Base-by-base conservation (phyloP, 2,113 vertebrate genomes). In the Stigmatopora nigra region DNA sequence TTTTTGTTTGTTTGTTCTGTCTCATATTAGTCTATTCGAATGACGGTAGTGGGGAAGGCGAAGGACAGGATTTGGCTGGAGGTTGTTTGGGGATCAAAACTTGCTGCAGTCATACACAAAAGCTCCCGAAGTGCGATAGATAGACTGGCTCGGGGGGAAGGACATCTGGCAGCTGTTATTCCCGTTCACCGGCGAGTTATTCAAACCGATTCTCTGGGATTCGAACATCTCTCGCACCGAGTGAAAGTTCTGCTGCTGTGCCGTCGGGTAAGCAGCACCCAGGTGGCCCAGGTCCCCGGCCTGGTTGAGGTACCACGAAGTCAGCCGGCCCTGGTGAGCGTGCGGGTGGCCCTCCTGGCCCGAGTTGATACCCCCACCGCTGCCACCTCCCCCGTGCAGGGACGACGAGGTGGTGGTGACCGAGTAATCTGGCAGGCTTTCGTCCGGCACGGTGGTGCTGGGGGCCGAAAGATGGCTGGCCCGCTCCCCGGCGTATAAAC, bases 31-130 rank as follows among this genome's bases (percentile, higher is more conserved):
- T 84, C 85, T 80, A 77, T 52, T 75, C 59, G 81, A 68, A 67
- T 57, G 59, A 72, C 47, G 60, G 67, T n/a, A 70, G 41, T 9
- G 11, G 17, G 31, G 13, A n/a, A n/a, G 57, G n/a, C 7, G 4
- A 20, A 19, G 2, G 38, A 17, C 10, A n/a, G 17, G 31, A 2
- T 3, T 31, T 7, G 15, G 4, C 2, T 6, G 19, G 56, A 75
- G 68, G 71, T 52, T 5, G 19, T 3, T 53, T 64, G 62, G 71
- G 68, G 85, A 89, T 98, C 95, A 98, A 87, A 97, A 98, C 87
- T 98, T 97, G 90, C 95, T 95, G 83, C 95, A 98, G 91, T 98
- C 95, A 64, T 98, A 98, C 60, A 98, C 94, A 85, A 98, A 98
- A 78, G 95, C 94, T 86, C 96, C 95, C 9, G 96, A 92, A 75